Conservation (phyloP, 2,113 vertebrate species). For the Brachirus orientalis region DNA sequence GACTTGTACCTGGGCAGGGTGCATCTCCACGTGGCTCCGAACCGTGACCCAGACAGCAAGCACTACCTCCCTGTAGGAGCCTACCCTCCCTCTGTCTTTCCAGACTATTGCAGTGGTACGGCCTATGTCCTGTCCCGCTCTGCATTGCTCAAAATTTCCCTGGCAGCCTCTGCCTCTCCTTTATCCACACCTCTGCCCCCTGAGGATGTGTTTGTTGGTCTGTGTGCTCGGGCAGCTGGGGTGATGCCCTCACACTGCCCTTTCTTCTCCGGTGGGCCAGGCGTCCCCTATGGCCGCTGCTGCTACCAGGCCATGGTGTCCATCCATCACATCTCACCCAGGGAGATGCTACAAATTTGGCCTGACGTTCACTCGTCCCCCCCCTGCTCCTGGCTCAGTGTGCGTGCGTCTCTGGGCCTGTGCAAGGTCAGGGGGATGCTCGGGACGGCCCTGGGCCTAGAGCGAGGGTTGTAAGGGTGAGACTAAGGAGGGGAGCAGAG, state of each 20-base stretch:
- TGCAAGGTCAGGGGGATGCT: constrained; percentile 82
- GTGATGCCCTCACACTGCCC: constrained; percentile 84
- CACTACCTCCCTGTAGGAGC: constrained; percentile 80
- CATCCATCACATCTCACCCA: constrained; percentile 81
- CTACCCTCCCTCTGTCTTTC: constrained; percentile 81
- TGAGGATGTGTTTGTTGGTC: constrained; percentile 89
- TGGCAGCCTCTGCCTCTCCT: constrained; percentile 70
- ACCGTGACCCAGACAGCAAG: constrained; percentile 74
- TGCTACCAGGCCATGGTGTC: constrained; percentile 89
- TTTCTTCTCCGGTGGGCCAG: constrained; percentile 83
- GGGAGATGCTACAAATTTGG: constrained; percentile 84
- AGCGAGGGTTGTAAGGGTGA: constrained; percentile 46
- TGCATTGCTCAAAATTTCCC: constrained; percentile 82
- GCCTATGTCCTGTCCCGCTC: constrained; percentile 86
- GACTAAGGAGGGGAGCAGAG: neutral
- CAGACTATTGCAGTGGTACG: constrained; percentile 90
- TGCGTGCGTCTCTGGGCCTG: constrained; percentile 76
- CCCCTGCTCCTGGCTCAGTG: constrained; percentile 81
- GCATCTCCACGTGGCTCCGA: constrained; percentile 82
- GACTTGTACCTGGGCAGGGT: constrained; percentile 88
- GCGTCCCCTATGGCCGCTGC: constrained; percentile 83
- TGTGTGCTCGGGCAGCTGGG: constrained; percentile 83
- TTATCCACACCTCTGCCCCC: constrained; percentile 76
- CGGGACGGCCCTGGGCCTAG: constrained; percentile 63
- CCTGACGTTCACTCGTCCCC: constrained; percentile 63